Evolutionary conservation across 1,140 invertebrate species (phyloP), one percentile per base, ranked within the genome.

Genomic region (Chrysomallon squamiferum): DNA sequence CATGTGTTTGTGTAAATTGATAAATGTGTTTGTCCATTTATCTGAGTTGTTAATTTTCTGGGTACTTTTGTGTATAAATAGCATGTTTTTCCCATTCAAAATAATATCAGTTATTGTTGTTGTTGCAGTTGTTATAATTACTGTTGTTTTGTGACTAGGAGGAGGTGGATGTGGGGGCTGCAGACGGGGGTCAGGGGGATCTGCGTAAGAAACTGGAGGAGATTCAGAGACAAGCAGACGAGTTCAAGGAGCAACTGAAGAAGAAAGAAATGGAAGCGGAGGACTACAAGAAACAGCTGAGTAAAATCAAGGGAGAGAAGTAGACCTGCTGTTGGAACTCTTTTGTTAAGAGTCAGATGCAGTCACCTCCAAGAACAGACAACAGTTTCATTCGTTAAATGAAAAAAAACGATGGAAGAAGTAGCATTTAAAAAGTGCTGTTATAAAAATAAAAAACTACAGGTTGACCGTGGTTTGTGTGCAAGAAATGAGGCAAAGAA

Each of bases 181-280:
- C 59, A 15, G 63, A 58, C 13, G 32, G 60, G 7, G 73, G 69
- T 11, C 69, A 68, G 9, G 64, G 74, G 6, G 69, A 68, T 43
- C 68, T 84, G n/a, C 60, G 74, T 47, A 64, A 74, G 56, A 79
- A 84, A 56, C 58, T 83, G 29, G 76, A 81, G 52, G 74, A 70
- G 47, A 66, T 78, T 22, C 76, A 78, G 63, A 73, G 68, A 67
- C 69, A 83, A 61, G 74, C 77, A 3, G 77, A 79, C 52, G 63
- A 74, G 11, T 83, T 76, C 69, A 79, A 80, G 65, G 68, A 70
- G 18, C 77, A 82, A 66, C 59, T 84, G 5, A 35, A 73, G 47
- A 61, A 71, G 54, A 84, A 84, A 58, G 77, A 81, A 54, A 69
- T 75, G 58, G 82, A 84, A 63, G 79, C 80, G 27, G 81, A 79